phyloP scores from a whole-genome alignment of 2,113 vertebrate species.

The Sorex araneus region DNA sequence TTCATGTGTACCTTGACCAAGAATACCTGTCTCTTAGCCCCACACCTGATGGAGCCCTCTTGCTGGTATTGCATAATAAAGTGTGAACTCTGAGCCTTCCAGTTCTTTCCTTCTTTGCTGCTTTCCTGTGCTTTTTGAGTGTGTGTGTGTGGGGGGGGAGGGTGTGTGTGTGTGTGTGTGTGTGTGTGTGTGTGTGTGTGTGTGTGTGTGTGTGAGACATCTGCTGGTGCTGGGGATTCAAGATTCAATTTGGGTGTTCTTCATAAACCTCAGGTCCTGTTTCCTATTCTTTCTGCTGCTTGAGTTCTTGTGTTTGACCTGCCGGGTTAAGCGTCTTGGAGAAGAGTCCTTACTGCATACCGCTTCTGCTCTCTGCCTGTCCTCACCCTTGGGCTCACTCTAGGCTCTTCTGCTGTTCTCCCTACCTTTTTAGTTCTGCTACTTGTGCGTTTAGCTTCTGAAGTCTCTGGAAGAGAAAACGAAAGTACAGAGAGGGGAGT shows the following conservation, averaged over 20 bases:
- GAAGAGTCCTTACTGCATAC: not conserved
- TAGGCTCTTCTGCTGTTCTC: not conserved
- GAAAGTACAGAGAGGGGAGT: not conserved
- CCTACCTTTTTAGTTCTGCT: not conserved
- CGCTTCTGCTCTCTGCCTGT: not conserved
- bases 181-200: not conserved
- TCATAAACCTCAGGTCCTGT: too few relatives aligned
- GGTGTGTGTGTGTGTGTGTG: too few relatives aligned
- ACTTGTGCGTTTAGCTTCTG: not conserved
- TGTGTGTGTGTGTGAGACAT: too few relatives aligned
- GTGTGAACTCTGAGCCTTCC: not conserved
- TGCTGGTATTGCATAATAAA: not conserved
- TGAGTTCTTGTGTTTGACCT: too few relatives aligned
- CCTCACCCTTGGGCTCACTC: not conserved
- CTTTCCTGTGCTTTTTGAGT: conserved; percentile 21
- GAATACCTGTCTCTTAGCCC: not conserved
- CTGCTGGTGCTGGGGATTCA: too few relatives aligned
- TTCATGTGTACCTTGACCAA: not conserved
- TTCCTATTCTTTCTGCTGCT: too few relatives aligned
- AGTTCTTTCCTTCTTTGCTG: conserved; percentile 10
- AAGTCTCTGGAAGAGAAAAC: conserved; percentile 16
- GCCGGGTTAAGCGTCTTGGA: too few relatives aligned
- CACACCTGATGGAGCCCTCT: not conserved
- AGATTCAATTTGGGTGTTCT: too few relatives aligned
- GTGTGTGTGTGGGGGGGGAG: too few relatives aligned